phyloP scores from a whole-genome alignment of 92 coral and sea anemone genomes.

The Micromussa lordhowensis region DNA sequence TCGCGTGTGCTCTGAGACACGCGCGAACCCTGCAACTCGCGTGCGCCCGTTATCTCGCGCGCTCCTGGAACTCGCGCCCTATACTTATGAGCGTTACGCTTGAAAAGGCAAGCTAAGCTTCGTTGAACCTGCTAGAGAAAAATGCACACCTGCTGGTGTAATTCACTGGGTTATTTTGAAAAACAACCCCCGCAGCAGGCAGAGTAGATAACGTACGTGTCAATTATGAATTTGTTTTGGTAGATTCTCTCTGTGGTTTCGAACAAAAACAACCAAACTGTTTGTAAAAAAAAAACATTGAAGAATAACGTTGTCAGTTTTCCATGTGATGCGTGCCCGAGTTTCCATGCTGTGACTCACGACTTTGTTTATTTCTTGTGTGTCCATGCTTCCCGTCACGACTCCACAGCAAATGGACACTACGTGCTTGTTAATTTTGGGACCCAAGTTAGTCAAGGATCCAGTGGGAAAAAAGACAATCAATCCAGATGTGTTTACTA shows the following conservation, averaged over 20 bases:
- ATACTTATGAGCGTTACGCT: neutral
- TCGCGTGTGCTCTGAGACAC: neutral
- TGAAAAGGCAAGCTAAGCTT: neutral
- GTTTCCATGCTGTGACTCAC: neutral
- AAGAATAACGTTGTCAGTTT: neutral
- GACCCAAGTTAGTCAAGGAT: neutral
- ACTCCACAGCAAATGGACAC: neutral
- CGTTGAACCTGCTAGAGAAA: neutral
- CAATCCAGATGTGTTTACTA: neutral
- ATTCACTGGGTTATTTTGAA: neutral
- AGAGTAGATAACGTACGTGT: neutral
- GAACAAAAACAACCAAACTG: neutral
- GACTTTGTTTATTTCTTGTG: neutral
- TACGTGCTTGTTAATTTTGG: neutral
- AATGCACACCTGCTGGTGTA: neutral
- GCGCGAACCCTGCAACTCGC: neutral
- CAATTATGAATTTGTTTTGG: neutral
- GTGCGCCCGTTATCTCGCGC: neutral
- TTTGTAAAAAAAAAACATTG: neutral
- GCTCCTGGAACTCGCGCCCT: neutral
- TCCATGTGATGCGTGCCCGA: neutral
- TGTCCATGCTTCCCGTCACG: constrained; percentile 8
- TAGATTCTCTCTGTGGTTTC: neutral
- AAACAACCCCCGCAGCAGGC: neutral
- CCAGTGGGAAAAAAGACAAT: neutral